phyloP scores from a whole-genome alignment of 2,888 invertebrate species.

The Stenodema calcarata region DNA sequence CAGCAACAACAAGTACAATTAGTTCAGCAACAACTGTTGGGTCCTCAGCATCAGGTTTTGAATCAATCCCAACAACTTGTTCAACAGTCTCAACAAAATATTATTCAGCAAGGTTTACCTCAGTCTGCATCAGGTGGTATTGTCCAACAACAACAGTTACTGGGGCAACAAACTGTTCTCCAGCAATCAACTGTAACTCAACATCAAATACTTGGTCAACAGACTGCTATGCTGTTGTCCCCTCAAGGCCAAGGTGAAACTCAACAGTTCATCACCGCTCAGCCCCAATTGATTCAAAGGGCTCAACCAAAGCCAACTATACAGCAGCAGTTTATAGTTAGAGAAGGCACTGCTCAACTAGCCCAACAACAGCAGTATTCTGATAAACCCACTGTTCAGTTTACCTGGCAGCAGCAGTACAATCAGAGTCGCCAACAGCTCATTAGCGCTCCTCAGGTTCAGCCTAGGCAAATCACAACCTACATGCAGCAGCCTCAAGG shows the following conservation, averaged over 20 bases:
- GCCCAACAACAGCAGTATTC: conserved; percentile 59
- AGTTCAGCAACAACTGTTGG: conserved; percentile 60
- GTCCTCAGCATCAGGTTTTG: conserved; percentile 62
- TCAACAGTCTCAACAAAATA: conserved; percentile 64
- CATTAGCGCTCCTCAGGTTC: conserved; percentile 59
- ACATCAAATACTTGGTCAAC: conserved; percentile 56
- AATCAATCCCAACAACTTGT: conserved; percentile 65
- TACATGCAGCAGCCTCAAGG: conserved; percentile 57
- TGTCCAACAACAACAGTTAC: conserved; percentile 53
- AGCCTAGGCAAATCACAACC: conserved; percentile 59
- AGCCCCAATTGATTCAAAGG: conserved; percentile 56
- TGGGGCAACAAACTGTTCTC: conserved; percentile 55
- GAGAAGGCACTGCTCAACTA: conserved; percentile 54
- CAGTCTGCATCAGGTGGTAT: conserved; percentile 53
- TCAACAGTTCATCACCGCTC: conserved; percentile 59
- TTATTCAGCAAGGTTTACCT: conserved; percentile 55
- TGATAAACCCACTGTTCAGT: conserved; percentile 57
- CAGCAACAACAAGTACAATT: conserved; percentile 62
- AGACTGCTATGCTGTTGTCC: conserved; percentile 55
- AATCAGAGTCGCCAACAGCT: conserved; percentile 59
- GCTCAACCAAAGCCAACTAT: conserved; percentile 54
- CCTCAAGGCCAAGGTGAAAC: conserved; percentile 51
- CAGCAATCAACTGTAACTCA: conserved; percentile 52
- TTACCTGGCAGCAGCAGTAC: conserved; percentile 58
- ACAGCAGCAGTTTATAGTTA: conserved; percentile 55